Conservation (phyloP, 2,797 vertebrate genomes). For the Amazonetta brasiliensis region DNA sequence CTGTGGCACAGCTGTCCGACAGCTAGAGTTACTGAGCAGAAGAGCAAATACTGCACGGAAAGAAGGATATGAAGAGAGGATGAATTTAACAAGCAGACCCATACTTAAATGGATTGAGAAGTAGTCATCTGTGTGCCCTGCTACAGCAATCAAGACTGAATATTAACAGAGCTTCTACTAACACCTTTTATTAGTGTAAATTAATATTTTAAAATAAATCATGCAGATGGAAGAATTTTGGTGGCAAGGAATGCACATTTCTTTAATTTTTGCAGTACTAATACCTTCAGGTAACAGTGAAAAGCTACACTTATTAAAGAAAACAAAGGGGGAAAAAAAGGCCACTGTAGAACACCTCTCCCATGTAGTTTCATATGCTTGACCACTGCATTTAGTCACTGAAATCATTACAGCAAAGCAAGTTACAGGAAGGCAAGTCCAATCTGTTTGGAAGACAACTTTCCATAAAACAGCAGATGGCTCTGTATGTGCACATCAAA, state of each 20-base stretch:
- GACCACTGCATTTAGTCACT: not conserved
- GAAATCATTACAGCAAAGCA: not conserved
- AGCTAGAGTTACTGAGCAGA: not conserved
- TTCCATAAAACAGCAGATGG: not conserved
- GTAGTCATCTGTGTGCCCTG: not conserved
- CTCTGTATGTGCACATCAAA: not conserved
- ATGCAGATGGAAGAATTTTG: not conserved
- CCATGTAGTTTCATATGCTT: not conserved
- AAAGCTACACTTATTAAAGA: not conserved
- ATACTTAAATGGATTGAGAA: not conserved
- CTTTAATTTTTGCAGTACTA: not conserved
- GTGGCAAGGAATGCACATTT: not conserved
- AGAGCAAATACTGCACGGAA: not conserved
- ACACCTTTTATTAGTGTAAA: not conserved
- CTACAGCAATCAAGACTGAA: not conserved
- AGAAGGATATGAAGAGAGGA: not conserved
- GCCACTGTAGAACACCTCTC: too few species aligned
- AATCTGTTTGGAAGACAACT: not conserved
- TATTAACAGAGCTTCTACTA: not conserved
- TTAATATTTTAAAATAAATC: not conserved
- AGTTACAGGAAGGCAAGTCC: not conserved
- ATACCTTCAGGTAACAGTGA: not conserved
- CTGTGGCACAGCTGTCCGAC: not conserved
- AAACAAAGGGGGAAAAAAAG: not conserved
- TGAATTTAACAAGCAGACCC: not conserved